phyloP scores from a whole-genome alignment of 2,113 vertebrate genomes.

The Callorhinus ursinus region DNA sequence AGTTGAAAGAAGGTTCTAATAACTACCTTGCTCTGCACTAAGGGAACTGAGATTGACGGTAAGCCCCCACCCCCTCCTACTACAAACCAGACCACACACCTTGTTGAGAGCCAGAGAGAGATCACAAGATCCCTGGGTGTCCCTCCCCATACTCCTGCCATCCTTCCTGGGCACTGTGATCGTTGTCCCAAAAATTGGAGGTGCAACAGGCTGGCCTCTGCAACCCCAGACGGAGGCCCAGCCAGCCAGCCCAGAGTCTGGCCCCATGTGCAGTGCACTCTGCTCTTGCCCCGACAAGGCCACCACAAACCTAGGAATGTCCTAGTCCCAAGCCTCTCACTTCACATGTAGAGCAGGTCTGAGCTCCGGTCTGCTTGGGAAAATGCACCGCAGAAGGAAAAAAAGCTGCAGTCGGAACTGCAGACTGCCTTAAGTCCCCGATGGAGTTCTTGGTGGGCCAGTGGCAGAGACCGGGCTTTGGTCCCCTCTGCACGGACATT shows the following conservation, averaged over 20 bases:
- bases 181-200: background rate
- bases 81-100: constrained; percentile 22
- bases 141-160: background rate
- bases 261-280: background rate
- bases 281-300: background rate
- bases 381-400: background rate
- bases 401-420: background rate
- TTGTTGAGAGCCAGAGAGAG: background rate
- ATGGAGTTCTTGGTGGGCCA: background rate
- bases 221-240: background rate
- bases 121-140: background rate
- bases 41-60: background rate
- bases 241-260: background rate
- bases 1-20: background rate
- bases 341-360: background rate
- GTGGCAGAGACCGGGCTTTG: background rate
- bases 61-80: background rate
- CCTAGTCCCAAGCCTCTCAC: background rate
- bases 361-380: background rate
- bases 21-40: background rate
- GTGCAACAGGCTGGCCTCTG: background rate
- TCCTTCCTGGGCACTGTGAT: background rate
- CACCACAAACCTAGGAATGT: background rate
- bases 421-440: background rate
- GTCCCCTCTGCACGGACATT: accelerated